phyloP scores from a whole-genome alignment of 1,140 invertebrate species.

The Aphelinus atriplicis region DNA sequence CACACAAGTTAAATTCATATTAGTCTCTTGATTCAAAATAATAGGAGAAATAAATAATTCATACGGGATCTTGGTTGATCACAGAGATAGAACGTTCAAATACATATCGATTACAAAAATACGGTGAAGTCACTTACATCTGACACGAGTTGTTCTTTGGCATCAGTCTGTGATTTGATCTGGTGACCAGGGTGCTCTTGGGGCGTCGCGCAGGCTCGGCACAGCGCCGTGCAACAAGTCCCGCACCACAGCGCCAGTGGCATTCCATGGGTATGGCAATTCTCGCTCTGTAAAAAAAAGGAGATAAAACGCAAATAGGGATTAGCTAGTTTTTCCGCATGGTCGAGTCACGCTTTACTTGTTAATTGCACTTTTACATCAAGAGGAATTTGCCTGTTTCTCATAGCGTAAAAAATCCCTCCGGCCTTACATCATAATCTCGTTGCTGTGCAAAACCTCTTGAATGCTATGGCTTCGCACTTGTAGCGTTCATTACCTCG shows the following conservation, averaged over 20 bases:
- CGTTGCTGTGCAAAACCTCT: slow-evolving; percentile 46
- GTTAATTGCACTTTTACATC: not conserved
- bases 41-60: too few species aligned
- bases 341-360: not conserved
- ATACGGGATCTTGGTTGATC: too few species aligned
- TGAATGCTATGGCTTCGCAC: slow-evolving; percentile 48
- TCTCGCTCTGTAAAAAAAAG: slow-evolving; percentile 66
- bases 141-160: slow-evolving; percentile 73
- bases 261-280: slow-evolving; percentile 78
- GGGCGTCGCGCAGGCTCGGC: slow-evolving; percentile 74
- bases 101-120: too few species aligned
- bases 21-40: too few species aligned
- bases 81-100: too few species aligned
- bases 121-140: slow-evolving; percentile 64
- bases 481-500: slow-evolving; percentile 14
- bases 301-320: not conserved
- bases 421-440: slow-evolving; percentile 49
- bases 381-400: not conserved
- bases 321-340: not conserved
- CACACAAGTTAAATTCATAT: too few species aligned
- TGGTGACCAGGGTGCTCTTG: slow-evolving; percentile 73
- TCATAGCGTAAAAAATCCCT: slow-evolving; percentile 8
- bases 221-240: slow-evolving; percentile 73
- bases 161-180: slow-evolving; percentile 75
- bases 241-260: slow-evolving; percentile 78